Conservation (phyloP, 2,888 invertebrate species). For the Scelioninae gen. 1 region DNA sequence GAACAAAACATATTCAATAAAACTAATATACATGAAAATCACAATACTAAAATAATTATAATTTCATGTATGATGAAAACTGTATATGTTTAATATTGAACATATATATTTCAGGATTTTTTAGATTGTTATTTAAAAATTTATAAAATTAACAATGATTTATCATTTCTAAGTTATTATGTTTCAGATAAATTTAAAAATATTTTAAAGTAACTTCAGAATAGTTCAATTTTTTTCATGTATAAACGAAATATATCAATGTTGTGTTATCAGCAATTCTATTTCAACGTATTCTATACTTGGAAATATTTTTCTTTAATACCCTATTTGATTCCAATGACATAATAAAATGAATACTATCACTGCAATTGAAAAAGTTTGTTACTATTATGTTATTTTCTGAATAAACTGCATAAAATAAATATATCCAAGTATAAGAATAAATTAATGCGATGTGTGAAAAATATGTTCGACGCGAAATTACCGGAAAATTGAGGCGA, state of each 20-base stretch:
- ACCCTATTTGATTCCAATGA: background rate
- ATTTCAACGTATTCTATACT: slow-evolving; percentile 2
- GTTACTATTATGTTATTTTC: background rate
- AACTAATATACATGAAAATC: too few species aligned
- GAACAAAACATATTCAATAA: too few species aligned
- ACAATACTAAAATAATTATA: too few species aligned
- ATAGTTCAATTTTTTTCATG: background rate
- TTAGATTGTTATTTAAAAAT: too few species aligned
- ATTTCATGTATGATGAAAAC: too few species aligned
- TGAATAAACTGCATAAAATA: background rate
- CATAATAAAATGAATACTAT: background rate
- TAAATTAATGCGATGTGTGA: slow-evolving; percentile 12
- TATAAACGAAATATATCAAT: background rate
- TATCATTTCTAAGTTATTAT: too few species aligned
- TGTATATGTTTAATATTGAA: too few species aligned
- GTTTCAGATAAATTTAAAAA: background rate
- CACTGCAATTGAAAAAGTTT: background rate
- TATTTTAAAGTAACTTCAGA: background rate
- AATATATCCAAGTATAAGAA: slow-evolving; percentile 23
- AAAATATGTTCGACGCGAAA: slow-evolving; percentile 40
- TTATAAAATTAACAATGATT: too few species aligned
- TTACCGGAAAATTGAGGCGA: slow-evolving; percentile 59
- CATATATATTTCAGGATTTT: too few species aligned
- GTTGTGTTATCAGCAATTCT: slow-evolving; percentile 21
- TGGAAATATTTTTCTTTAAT: slow-evolving; percentile 1